Evolutionary conservation across 2,113 vertebrate species (phyloP).

Genomic region (Nicator chloris): DNA sequence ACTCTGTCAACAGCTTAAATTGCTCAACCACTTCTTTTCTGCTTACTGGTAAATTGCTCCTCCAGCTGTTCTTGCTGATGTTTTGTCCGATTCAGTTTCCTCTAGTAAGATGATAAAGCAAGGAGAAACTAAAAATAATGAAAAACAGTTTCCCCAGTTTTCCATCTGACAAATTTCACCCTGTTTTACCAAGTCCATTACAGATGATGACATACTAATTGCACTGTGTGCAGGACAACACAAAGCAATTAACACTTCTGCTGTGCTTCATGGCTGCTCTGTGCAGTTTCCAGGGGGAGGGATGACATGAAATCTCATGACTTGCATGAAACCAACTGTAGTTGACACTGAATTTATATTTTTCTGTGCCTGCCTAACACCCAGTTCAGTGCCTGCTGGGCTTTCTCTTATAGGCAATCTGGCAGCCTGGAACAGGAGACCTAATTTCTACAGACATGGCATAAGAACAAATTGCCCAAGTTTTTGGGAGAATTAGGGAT

Average conservation of each 20-base stretch:
- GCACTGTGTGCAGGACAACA: background rate
- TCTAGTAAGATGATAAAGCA: background rate
- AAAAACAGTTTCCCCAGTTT: background rate
- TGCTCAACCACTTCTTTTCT: background rate
- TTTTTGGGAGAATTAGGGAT: background rate
- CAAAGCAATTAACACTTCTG: conserved; percentile 30
- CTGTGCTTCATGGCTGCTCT: background rate
- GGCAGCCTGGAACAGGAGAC: background rate
- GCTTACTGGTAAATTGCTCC: background rate
- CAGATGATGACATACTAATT: conserved; percentile 4
- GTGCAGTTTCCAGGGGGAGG: background rate
- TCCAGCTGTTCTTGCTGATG: background rate
- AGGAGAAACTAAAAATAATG: background rate
- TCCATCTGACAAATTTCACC: background rate
- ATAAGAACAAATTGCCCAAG: background rate
- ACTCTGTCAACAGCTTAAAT: background rate
- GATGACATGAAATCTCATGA: conserved; percentile 8
- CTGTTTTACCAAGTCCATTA: background rate
- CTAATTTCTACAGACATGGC: background rate
- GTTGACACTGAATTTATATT: background rate
- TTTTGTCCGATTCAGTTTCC: background rate
- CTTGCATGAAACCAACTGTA: conserved; percentile 2
- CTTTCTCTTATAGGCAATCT: background rate
- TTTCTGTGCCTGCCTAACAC: background rate
- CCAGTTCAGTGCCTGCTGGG: background rate